Evolutionary conservation across 64 coral and sea anemone genomes (phyloP).

Genomic region (Trachythela sp.): DNA sequence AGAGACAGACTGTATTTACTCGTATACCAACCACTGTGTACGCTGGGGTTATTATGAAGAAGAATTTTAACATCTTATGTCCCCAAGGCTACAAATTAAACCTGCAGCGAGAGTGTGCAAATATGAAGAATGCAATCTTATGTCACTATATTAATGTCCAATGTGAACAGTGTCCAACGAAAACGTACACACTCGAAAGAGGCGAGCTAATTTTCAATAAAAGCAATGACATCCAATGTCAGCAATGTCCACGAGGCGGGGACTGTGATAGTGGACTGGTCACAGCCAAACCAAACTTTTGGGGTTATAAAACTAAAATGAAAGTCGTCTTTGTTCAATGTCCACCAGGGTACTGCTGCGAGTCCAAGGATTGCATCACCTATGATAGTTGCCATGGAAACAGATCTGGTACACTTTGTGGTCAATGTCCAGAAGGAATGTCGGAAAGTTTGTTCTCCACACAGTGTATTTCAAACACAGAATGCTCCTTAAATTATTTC

Average conservation of each 20-base stretch:
- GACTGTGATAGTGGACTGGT: background rate
- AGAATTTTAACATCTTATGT: background rate
- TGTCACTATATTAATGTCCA: background rate
- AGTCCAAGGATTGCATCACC: background rate
- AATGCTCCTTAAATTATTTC: background rate
- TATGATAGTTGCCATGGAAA: background rate
- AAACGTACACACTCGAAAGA: background rate
- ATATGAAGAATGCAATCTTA: background rate
- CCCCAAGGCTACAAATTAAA: background rate
- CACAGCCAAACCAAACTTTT: background rate
- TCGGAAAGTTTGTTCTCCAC: background rate
- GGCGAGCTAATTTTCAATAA: background rate
- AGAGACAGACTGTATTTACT: background rate
- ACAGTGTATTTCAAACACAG: background rate
- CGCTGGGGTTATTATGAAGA: background rate
- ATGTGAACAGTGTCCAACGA: background rate
- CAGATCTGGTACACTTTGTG: constrained; percentile 3
- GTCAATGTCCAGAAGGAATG: background rate
- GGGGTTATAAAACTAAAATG: background rate
- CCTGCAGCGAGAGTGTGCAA: background rate
- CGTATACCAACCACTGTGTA: background rate
- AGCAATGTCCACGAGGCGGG: background rate
- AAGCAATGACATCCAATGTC: background rate
- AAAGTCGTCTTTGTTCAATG: background rate
- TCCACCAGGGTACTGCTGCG: background rate